Base-by-base conservation (phyloP, 2,113 vertebrate species). In the Rhegmatorhina hoffmannsi region DNA sequence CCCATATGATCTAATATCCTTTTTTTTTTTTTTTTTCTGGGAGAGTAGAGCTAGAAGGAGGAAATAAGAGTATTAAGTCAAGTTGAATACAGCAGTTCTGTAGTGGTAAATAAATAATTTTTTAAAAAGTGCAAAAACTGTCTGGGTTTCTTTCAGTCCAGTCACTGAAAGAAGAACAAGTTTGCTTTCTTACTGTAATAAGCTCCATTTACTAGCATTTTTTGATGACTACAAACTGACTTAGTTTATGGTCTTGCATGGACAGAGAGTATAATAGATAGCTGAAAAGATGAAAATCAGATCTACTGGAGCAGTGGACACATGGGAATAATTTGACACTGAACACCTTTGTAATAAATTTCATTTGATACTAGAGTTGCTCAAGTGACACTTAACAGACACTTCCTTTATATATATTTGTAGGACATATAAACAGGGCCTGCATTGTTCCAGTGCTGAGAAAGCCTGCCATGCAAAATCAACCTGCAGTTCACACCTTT, bases 361-460 rank as follows among this genome's bases (percentile, higher is more conserved):
- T 90, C 70, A 83, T 50, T 92, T 79, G 67, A 79, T 88, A 62
- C 33, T 43, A 66, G 75, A 80, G 53, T 13, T 83, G 28, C 38
- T 93, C 63, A 53, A n/a, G 50, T 69, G 49, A 80, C 85, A 59
- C 29, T 83, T 80, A 83, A 66, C 49, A 72, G 90, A 56, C 19
- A 49, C 15, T 20, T 10, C 17, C 49, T 80, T 79, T 40, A 26
- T 80, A 34, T 58, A 78, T 38, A 7, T 84, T 70, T 89, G 78
- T 33, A 36, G 26, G 53, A 64, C 1, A 1, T 12, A 60, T 21
- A 88, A 91, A 96, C 66, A 96, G n/a, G n/a, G n/a, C 31, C 76
- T 83, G 40, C 70, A 69, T 96, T 93, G 58, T 94, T 93, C 90
- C 20, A 8, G 44, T 85, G 40, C 66, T 91, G 82, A 59, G 70